phyloP scores from a whole-genome alignment of 2,888 invertebrate species.

The Platycheirus rosarum region DNA sequence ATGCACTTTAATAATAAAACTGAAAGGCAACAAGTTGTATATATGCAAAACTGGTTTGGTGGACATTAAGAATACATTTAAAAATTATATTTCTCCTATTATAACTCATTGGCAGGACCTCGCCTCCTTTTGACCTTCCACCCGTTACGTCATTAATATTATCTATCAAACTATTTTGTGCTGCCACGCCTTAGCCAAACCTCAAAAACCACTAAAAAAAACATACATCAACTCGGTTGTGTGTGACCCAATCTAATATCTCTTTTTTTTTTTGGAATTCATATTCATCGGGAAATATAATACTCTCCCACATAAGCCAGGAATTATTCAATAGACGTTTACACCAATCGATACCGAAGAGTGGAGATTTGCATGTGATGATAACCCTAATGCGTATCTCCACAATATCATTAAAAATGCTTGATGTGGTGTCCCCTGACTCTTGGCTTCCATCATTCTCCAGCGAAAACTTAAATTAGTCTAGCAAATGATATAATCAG shows the following conservation, averaged over 20 bases:
- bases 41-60: no score
- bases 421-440: background rate
- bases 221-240: slow-evolving; percentile 5
- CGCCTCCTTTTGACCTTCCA: slow-evolving; percentile 41
- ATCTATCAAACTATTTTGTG: slow-evolving; percentile 46
- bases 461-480: slow-evolving; percentile 27
- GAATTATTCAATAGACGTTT: slow-evolving; percentile 21
- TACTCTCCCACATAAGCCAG: slow-evolving; percentile 21
- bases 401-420: background rate
- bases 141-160: slow-evolving; percentile 43
- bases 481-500: slow-evolving; percentile 51
- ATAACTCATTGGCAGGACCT: slow-evolving; percentile 35
- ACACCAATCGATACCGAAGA: slow-evolving; percentile 52
- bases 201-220: slow-evolving; percentile 44
- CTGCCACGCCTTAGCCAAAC: slow-evolving; percentile 58
- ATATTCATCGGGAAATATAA: slow-evolving; percentile 32
- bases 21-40: no score
- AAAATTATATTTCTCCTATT: slow-evolving; percentile 1
- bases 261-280: slow-evolving; percentile 41
- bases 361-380: slow-evolving; percentile 44
- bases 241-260: slow-evolving; percentile 49
- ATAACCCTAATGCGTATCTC: slow-evolving; percentile 20
- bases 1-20: no score
- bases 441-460: background rate
- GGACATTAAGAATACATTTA: background rate